Evolutionary conservation across 1,140 invertebrate genomes (phyloP), one percentile per base, ranked within the genome.

Genomic region (Cotesia glomerata): DNA sequence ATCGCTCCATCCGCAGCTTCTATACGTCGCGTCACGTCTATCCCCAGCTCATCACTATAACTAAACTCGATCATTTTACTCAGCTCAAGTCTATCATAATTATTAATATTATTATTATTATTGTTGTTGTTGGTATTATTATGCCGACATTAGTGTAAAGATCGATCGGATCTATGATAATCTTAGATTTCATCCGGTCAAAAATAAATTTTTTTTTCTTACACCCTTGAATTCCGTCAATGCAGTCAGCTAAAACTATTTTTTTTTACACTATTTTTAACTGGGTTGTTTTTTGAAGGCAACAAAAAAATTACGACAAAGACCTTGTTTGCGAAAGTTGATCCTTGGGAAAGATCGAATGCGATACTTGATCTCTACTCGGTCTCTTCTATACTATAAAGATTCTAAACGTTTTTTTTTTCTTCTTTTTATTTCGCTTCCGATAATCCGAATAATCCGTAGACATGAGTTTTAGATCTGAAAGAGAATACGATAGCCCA

Each of bases 391-490:
- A 35, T 35, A 32, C 18, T 14, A 34, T n/a, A 35, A 64, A 36
- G 34, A 32, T 39, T n/a, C 62, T n/a, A 64, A n/a, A 34, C 35
- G 61, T 32, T 58, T 9, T 58, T 35, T 36, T 16, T 67, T 52
- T 9, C 2, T 61, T 3, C 45, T 69, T 61, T 26, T 52, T 69
- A 64, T 71, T 72, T 72, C 8, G 51, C 66, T 45, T 36, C 49
- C 64, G 71, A 72, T 72, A 72, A 72, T 72, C 71, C 64, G 71
- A 72, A 72, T 72, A 66, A 72, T 72, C 71, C 71, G 63, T 16
- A 45, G 71, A 59, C 52, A 64, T 54, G 66, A 58, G 52, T 56
- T 18, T 56, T 56, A 45, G 39, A 45, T 56, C 52, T 56, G 13
- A 14, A 45, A 32, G 62, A 18, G 7, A 35, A 45, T 45, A 64